Evolutionary conservation across 2,797 vertebrate genomes (phyloP).

Genomic region (Okamejei kenojei): DNA sequence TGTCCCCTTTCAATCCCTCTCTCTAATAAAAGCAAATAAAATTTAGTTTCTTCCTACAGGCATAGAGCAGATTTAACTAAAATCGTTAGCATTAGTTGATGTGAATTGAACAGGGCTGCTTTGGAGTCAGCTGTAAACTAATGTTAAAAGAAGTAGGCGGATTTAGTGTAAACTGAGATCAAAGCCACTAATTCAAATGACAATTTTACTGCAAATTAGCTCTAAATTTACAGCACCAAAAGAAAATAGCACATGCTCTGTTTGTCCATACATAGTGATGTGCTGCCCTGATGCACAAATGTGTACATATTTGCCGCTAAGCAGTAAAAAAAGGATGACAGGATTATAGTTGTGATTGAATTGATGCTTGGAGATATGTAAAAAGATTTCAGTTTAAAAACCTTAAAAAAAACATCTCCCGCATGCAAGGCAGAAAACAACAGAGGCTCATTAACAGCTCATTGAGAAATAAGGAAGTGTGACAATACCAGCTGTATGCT

Average conservation of each 20-base stretch:
- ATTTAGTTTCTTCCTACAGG: constrained; percentile 29
- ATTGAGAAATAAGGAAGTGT: constrained; percentile 25
- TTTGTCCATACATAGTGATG: not conserved
- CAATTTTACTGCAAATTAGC: constrained; percentile 18
- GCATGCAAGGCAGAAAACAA: not conserved
- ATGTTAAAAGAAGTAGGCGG: constrained; percentile 7
- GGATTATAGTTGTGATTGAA: constrained; percentile 5
- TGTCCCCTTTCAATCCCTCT: not conserved
- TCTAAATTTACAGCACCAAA: not conserved
- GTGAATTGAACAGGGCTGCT: not conserved
- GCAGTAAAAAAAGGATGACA: not conserved
- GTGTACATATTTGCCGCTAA: not conserved
- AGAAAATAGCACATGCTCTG: not conserved
- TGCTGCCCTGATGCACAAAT: too few species aligned
- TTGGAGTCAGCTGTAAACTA: not conserved
- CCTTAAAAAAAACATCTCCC: not conserved
- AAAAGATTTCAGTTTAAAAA: not conserved
- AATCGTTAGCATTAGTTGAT: not conserved
- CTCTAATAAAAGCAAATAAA: constrained; percentile 5
- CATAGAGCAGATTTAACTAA: constrained; percentile 1
- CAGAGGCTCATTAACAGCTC: constrained; percentile 33
- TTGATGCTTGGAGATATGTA: not conserved
- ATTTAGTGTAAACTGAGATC: constrained; percentile 17
- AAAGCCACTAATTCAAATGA: constrained; percentile 9
- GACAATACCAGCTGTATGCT: constrained; percentile 31